Conservation (phyloP, 1,140 invertebrate species). For the Hydropsyche tenuis region DNA sequence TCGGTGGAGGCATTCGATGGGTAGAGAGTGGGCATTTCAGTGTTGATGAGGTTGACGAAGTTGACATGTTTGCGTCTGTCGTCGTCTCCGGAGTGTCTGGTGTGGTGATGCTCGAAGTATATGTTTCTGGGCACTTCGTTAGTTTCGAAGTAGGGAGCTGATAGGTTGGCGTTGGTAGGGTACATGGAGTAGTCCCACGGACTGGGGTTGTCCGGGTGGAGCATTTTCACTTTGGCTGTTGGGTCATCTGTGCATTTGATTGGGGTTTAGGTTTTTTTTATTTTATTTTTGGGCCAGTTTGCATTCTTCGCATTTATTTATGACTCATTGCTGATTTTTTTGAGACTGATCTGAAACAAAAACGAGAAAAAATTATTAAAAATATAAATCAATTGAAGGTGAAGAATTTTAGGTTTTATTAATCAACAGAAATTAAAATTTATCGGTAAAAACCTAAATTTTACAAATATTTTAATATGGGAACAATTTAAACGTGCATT, state of each 20-base stretch:
- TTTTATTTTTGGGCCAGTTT: not conserved
- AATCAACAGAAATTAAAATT: too few relatives aligned
- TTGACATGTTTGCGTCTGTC: slow-evolving; percentile 33
- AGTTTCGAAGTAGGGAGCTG: slow-evolving; percentile 13
- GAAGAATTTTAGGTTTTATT: too few relatives aligned
- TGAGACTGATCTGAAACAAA: not conserved
- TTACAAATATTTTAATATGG: too few relatives aligned
- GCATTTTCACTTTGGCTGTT: not conserved
- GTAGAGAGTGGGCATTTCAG: not conserved
- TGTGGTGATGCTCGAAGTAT: slow-evolving; percentile 23
- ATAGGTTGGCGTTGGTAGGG: not conserved
- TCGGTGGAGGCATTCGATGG: slow-evolving; percentile 13
- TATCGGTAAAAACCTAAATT: too few relatives aligned
- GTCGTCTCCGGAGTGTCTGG: slow-evolving; percentile 32
- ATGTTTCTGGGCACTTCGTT: slow-evolving; percentile 37
- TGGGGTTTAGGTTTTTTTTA: not conserved
- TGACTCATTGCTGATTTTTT: not conserved
- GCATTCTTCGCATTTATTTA: too few relatives aligned
- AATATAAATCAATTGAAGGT: too few relatives aligned
- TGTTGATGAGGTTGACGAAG: too few relatives aligned
- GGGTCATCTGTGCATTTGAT: not conserved
- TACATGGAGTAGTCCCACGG: not conserved
- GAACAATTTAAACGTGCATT: too few relatives aligned
- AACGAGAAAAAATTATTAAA: too few relatives aligned
- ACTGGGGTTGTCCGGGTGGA: not conserved